A percentile compares a stretch with the other conserved stretches of the same genome.
phyloP scores from a whole-genome alignment of 2,888 invertebrate genomes.

The Octodonta nipae region DNA sequence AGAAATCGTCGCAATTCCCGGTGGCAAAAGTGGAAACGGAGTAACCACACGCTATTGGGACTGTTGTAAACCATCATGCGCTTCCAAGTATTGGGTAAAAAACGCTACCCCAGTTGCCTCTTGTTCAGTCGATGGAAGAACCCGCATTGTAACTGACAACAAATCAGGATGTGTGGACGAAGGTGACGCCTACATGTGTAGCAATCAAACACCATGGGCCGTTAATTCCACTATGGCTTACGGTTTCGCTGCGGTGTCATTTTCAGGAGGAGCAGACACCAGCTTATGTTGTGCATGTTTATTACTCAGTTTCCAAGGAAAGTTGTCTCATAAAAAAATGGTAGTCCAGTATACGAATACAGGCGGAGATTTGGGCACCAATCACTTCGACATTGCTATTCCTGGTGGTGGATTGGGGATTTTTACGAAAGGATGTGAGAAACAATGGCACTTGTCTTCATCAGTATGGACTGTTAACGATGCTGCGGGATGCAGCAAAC shows the following conservation, averaged over 20 bases:
- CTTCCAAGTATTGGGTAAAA: slow-evolving; percentile 7
- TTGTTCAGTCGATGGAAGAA: background rate
- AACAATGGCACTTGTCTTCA: slow-evolving; percentile 14
- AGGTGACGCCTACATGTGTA: slow-evolving; percentile 15
- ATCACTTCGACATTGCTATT: slow-evolving; percentile 18
- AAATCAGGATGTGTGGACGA: slow-evolving; percentile 6
- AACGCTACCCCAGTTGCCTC: slow-evolving; percentile 4
- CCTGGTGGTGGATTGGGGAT: slow-evolving; percentile 19
- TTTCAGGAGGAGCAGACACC: slow-evolving; percentile 10
- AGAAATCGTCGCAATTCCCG: background rate
- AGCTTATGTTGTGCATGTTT: slow-evolving; percentile 14
- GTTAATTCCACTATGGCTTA: slow-evolving; percentile 14
- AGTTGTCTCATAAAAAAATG: slow-evolving; percentile 10
- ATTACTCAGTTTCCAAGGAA: slow-evolving; percentile 12
- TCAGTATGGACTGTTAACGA: slow-evolving; percentile 15
- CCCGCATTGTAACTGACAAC: background rate
- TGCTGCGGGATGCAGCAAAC: slow-evolving; percentile 3
- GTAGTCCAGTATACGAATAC: slow-evolving; percentile 15
- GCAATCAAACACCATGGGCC: slow-evolving; percentile 13
- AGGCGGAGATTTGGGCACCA: slow-evolving; percentile 12
- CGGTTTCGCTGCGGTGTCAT: slow-evolving; percentile 16
- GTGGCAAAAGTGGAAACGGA: background rate
- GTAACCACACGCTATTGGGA: background rate
- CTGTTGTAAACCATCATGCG: background rate
- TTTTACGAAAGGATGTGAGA: slow-evolving; percentile 11